Evolutionary conservation across 2,113 vertebrate species (phyloP).

Genomic region (Antigone vipio): DNA sequence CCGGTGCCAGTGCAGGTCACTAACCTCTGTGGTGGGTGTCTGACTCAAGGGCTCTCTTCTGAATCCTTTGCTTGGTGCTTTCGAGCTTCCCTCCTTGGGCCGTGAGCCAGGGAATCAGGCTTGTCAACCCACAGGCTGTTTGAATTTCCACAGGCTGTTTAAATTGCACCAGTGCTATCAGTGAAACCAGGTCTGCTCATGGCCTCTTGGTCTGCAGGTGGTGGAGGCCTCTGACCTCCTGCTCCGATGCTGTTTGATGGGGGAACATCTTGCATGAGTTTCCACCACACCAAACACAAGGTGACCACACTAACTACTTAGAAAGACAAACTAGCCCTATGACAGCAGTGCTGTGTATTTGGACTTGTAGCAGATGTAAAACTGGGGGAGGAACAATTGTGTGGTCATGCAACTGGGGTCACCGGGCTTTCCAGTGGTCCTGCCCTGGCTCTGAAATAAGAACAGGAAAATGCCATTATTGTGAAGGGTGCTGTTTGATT

Average conservation of each 20-base stretch:
- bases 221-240: not conserved
- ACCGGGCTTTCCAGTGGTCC: not conserved
- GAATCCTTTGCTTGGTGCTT: not conserved
- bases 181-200: not conserved
- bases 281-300: not conserved
- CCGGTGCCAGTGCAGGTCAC: not conserved
- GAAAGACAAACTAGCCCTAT: not conserved
- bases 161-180: not conserved
- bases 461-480: not conserved
- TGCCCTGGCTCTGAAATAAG: not conserved
- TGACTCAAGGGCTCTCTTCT: not conserved
- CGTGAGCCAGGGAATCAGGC: not conserved
- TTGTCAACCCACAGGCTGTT: not conserved
- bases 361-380: not conserved
- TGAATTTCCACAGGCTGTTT: constrained; percentile 11
- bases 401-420: not conserved
- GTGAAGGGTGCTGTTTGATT: not conserved
- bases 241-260: not conserved
- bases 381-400: not conserved
- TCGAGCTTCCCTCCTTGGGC: not conserved
- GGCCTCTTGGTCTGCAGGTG: not conserved
- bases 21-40: no score
- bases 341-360: not conserved
- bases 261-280: not conserved
- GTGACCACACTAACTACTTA: not conserved